These are phyloP conservation scores for Doris montereyensis DNA, from an alignment of 2,888 invertebrate genomes.

Conservation along the genomic window DNA sequence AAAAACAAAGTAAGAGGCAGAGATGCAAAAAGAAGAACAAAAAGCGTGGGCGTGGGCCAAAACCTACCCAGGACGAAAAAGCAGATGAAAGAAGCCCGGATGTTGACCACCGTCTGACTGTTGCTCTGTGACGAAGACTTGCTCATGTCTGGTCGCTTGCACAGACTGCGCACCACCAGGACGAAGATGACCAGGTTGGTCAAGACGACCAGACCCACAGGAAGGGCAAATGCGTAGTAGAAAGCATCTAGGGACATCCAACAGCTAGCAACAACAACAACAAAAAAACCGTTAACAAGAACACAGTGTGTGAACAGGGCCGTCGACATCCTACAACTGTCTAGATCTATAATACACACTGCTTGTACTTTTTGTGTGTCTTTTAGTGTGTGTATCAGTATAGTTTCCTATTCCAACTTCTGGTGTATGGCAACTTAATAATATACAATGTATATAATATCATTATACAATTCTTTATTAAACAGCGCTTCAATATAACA, in stretches of 20 bases:
- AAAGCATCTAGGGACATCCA: conserved; percentile 63
- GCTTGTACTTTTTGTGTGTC: too few species aligned
- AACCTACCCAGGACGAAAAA: conserved; percentile 55
- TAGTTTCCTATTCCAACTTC: too few species aligned
- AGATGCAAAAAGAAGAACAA: background rate
- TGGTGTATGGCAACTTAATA: too few species aligned
- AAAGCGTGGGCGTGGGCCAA: background rate
- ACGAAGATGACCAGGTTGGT: conserved; percentile 57
- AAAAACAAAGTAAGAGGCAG: background rate
- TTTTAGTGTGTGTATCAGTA: too few species aligned
- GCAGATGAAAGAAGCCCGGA: conserved; percentile 60
- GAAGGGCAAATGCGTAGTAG: conserved; percentile 64
- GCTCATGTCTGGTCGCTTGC: conserved; percentile 39
- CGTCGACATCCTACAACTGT: too few species aligned
- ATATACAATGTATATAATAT: too few species aligned
- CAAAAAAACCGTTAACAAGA: too few species aligned
- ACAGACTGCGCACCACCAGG: conserved; percentile 58
- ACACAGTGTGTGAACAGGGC: background rate
- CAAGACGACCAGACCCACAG: conserved; percentile 60
- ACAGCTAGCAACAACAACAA: conserved; percentile 55
- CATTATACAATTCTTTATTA: too few species aligned
- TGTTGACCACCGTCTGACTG: conserved; percentile 60
- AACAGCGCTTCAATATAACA: too few species aligned
- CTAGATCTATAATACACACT: too few species aligned
- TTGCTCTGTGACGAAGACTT: conserved; percentile 69